Base-by-base conservation (phyloP, 2,797 vertebrate species). In the Sebastes oblongus region DNA sequence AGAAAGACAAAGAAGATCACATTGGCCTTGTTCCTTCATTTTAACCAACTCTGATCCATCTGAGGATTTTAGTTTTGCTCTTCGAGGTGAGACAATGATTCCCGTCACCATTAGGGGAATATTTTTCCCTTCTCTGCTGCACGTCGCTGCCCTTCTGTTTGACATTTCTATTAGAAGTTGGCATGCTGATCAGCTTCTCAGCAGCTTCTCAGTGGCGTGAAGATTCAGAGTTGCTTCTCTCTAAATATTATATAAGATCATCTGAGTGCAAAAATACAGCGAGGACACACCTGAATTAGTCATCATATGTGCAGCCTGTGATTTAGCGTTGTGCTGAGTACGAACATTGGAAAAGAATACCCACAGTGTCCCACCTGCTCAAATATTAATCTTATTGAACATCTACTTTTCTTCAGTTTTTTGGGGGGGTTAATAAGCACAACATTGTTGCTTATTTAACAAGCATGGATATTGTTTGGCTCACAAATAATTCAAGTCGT, bases 101-200 rank as follows among this genome's bases (percentile, higher is more conserved):
- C 69, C 66, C 13, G 20, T 71, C 86, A 56, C 61, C 77, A 80
- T 78, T 66, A 12, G 30, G 79, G 83, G 85, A 85, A 81, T 81
- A 80, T 89, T 83, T 87, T 80, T 85, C 76, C 75, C 61, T 66
- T n/a, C 71, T 79, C 84, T 74, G 82, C 81, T 58, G 67, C 76
- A 52, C 39, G 18, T 32, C 1, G 55, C 58, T 73, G 84, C 74
- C 67, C 75, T 73, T 61, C 67, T 74, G 66, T 78, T 83, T 87
- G 82, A 89, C 86, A 77, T 90, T 88, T 88, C 81, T 75, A 65
- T 84, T 56, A 74, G 76, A 80, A 36, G 82, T 72, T 73, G 77
- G 74, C 52, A 8, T 72, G 58, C 62, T 2, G 46, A 66, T 64
- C 50, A 12, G 52, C 50, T 34, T 25, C 55, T 27, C 50, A 1